These are phyloP conservation scores for Myopa testacea DNA, from an alignment of 2,888 invertebrate genomes.

Conservation along the genomic window DNA sequence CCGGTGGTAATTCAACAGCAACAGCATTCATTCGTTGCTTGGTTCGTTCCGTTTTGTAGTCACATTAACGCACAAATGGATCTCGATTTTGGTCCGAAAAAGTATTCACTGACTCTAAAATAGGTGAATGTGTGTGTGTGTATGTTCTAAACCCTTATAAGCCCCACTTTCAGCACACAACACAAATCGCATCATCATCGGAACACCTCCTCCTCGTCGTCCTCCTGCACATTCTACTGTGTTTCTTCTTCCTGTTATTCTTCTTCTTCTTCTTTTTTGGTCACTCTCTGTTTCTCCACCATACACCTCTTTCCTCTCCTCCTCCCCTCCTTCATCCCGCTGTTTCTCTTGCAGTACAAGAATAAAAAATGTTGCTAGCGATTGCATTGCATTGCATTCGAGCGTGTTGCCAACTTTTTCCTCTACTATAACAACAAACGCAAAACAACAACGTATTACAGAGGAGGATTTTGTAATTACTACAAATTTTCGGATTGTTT, in stretches of 20 bases:
- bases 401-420: constrained; percentile 16
- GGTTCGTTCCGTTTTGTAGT: constrained; percentile 18
- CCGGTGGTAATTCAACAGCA: constrained; percentile 16
- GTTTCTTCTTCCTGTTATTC: not conserved
- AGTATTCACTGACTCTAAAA: not conserved
- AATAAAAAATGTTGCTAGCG: constrained; percentile 12
- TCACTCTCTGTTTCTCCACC: not conserved
- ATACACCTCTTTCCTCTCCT: not conserved
- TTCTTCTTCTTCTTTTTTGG: not conserved
- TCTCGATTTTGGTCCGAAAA: not conserved
- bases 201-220: not conserved
- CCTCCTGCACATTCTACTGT: not conserved
- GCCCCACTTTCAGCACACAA: not conserved
- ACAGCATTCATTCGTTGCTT: too few species aligned
- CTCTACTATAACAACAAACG: not conserved
- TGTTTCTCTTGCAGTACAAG: not conserved
- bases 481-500: constrained; percentile 23
- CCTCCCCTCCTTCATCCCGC: not conserved
- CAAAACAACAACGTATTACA: not conserved
- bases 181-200: not conserved
- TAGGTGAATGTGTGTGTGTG: not conserved
- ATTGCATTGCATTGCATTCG: constrained; percentile 19
- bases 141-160: not conserved
- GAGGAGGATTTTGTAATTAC: constrained; percentile 32
- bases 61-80: constrained; percentile 36